Conservation (phyloP, 1,140 invertebrate genomes). For the Drosophila santomea region DNA sequence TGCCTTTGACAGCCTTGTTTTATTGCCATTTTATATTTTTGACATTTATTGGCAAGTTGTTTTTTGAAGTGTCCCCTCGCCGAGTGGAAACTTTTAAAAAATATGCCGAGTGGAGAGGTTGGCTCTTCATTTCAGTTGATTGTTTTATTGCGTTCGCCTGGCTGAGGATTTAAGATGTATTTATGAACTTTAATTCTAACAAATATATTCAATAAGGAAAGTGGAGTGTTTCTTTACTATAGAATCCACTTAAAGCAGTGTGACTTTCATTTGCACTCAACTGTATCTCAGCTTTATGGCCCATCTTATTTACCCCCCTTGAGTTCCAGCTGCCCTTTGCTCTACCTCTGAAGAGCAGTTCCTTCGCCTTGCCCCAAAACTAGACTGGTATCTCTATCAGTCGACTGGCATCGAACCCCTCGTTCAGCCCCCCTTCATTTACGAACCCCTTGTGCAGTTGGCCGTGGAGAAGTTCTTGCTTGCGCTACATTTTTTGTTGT, state of each 20-base stretch:
- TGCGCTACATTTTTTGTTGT: constrained; percentile 12
- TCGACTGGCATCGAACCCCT: constrained; percentile 60
- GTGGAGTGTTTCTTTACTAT: no score
- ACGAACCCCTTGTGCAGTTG: constrained; percentile 51
- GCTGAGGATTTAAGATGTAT: background rate
- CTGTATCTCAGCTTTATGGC: background rate
- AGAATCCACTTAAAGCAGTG: background rate
- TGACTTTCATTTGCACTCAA: constrained; percentile 14
- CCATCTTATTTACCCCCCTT: background rate
- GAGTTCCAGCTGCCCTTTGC: background rate
- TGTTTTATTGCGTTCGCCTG: background rate
- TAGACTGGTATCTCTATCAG: constrained; percentile 34
- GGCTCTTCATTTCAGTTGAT: constrained; percentile 1
- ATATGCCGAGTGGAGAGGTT: background rate
- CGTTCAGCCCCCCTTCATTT: background rate
- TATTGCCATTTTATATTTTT: constrained; percentile 61
- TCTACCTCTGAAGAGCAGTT: background rate
- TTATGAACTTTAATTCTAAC: background rate
- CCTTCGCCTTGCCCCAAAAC: background rate
- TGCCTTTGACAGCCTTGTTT: constrained; percentile 52
- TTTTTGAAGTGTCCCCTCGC: constrained; percentile 44
- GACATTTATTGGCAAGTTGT: constrained; percentile 62
- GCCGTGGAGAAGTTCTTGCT: constrained; percentile 25
- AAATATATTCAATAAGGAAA: no score
- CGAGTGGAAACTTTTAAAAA: constrained; percentile 1